Evolutionary conservation across 2,113 vertebrate species (phyloP).

Genomic region (Anarhynchus alexandrinus): DNA sequence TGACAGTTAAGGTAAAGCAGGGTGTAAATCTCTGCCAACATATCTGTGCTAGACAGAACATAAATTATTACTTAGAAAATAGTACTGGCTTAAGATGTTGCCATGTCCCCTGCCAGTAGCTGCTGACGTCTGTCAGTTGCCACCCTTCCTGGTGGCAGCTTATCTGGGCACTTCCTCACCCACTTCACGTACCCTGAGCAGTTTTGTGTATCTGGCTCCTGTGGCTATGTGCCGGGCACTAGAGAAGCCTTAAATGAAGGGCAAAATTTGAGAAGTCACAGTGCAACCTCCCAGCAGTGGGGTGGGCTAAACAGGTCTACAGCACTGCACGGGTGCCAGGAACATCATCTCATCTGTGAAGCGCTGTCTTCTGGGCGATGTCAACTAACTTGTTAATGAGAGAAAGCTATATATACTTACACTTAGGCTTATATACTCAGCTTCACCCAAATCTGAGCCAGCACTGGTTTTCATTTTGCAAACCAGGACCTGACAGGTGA

Average conservation of each 20-base stretch:
- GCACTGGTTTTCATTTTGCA: constrained; percentile 34
- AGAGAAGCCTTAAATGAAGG: neutral
- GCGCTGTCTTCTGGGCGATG: neutral
- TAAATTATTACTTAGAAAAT: neutral
- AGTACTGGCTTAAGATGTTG: neutral
- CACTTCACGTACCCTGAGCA: neutral
- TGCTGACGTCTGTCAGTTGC: neutral
- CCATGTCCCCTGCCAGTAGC: neutral
- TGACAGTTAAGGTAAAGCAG: neutral
- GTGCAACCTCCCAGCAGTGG: fast-evolving
- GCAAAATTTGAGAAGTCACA: neutral
- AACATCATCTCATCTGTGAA: neutral
- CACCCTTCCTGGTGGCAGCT: neutral
- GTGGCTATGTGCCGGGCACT: neutral
- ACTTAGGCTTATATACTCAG: neutral
- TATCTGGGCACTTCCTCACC: neutral
- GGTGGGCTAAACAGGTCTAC: neutral
- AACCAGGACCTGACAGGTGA: constrained; percentile 28
- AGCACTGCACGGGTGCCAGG: neutral
- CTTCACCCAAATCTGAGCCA: neutral
- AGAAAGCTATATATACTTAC: neutral
- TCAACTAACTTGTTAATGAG: neutral
- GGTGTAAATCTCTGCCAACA: neutral
- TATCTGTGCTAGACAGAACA: neutral
- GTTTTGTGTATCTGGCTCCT: neutral